A percentile compares a stretch with the other conserved stretches of the same genome.
These are phyloP conservation scores for Amorpha juglandis DNA, from an alignment of 2,888 invertebrate species.

Conservation along the genomic window DNA sequence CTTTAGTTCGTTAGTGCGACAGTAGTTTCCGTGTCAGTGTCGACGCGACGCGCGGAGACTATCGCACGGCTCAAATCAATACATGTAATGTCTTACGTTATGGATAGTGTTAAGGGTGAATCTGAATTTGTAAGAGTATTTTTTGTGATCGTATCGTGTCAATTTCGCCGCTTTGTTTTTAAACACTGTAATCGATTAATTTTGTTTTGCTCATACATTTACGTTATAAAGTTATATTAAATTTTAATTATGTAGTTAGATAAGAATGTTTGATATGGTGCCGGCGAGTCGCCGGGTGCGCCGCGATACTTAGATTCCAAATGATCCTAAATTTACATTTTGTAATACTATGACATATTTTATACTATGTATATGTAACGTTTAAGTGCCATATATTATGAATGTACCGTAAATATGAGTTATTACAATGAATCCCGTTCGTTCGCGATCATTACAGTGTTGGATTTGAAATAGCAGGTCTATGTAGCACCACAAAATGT, in stretches of 20 bases:
- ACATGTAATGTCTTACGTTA: constrained; percentile 60
- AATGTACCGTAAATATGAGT: constrained; percentile 20
- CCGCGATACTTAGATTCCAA: constrained; percentile 35
- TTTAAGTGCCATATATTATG: constrained; percentile 57
- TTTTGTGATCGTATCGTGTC: constrained; percentile 64
- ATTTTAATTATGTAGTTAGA: constrained; percentile 29
- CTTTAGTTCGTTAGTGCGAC: constrained; percentile 25
- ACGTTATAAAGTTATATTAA: constrained; percentile 27
- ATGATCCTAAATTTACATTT: constrained; percentile 42
- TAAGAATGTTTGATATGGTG: constrained; percentile 27
- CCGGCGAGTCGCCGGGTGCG: constrained; percentile 34
- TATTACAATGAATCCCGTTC: constrained; percentile 13
- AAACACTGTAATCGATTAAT: constrained; percentile 65
- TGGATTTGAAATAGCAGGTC: constrained; percentile 62
- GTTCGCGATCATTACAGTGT: constrained; percentile 62
- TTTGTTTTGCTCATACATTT: constrained; percentile 33
- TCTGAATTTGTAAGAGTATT: constrained; percentile 74
- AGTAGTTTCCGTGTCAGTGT: background rate
- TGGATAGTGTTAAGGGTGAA: constrained; percentile 58
- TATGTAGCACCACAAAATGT: constrained; percentile 67
- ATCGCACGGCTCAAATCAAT: constrained; percentile 64
- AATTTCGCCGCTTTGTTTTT: constrained; percentile 62
- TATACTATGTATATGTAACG: constrained; percentile 35
- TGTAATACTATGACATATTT: constrained; percentile 39
- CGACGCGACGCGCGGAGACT: background rate